A percentile compares a stretch with the other conserved stretches of the same genome.
These are phyloP conservation scores for Rhegmatorhina hoffmannsi DNA, from an alignment of 2,113 vertebrate species.

Conservation along the genomic window DNA sequence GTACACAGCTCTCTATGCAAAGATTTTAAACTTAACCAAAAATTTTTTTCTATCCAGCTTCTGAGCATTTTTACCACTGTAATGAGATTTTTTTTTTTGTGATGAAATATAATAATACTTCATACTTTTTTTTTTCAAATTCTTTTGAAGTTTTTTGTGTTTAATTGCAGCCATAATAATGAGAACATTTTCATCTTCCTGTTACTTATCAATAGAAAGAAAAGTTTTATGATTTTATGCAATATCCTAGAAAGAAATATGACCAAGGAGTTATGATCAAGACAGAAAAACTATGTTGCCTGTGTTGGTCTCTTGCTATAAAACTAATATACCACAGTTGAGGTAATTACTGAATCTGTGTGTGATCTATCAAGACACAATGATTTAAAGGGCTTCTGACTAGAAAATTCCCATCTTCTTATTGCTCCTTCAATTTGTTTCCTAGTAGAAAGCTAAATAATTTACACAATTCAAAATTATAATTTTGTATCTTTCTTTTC, in stretches of 20 bases:
- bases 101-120: background rate
- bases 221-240: background rate
- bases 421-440: background rate
- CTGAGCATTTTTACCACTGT: background rate
- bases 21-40: background rate
- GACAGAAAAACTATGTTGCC: background rate
- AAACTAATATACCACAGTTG: slow-evolving; percentile 5
- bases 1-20: background rate
- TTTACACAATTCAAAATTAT: background rate
- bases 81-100: background rate
- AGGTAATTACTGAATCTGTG: slow-evolving; percentile 22
- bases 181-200: background rate
- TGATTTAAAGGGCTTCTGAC: background rate
- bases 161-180: background rate
- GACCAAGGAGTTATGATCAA: background rate
- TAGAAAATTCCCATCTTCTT: slow-evolving; percentile 38
- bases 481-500: background rate
- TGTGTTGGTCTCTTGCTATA: background rate
- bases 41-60: background rate
- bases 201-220: background rate
- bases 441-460: slow-evolving; percentile 35
- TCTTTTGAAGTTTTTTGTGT: background rate
- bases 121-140: background rate
- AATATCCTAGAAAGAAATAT: background rate
- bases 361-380: background rate